Conservation (phyloP, 2,113 vertebrate genomes). For the Gymnocephalus cernua region DNA sequence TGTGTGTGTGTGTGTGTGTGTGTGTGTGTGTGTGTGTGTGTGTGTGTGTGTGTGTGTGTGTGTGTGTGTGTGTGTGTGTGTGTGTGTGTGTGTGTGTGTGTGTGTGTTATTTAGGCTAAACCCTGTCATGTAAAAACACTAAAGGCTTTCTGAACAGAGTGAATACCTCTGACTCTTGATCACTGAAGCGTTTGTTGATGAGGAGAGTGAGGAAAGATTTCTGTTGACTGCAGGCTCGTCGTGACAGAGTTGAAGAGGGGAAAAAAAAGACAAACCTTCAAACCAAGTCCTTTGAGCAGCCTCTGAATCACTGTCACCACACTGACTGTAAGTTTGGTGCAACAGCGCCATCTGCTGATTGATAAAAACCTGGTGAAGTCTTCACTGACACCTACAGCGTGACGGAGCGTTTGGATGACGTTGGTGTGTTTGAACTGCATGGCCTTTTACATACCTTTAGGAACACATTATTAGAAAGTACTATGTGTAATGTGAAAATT, state of each 20-base stretch:
- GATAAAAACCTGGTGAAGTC: neutral
- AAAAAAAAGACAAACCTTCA: conserved; percentile 24
- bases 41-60: neutral
- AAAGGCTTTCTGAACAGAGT: neutral
- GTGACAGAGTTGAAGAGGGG: conserved; percentile 26
- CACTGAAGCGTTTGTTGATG: conserved; percentile 13
- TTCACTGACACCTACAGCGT: neutral
- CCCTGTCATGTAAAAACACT: neutral
- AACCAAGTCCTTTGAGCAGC: conserved; percentile 11
- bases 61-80: neutral
- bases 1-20: neutral
- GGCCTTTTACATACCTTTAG: neutral
- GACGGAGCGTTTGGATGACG: neutral
- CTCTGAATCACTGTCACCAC: conserved; percentile 10
- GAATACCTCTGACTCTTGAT: conserved; percentile 6
- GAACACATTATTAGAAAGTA: neutral
- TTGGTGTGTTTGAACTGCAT: neutral
- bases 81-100: neutral
- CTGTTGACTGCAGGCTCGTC: conserved; percentile 39
- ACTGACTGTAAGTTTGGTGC: conserved; percentile 28
- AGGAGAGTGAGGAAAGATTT: conserved; percentile 33
- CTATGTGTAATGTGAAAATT: neutral
- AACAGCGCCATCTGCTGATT: conserved; percentile 76
- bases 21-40: neutral
- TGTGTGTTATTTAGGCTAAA: neutral